phyloP scores from a whole-genome alignment of 2,888 invertebrate species.

The Kuschelorhynchus macadamiae region DNA sequence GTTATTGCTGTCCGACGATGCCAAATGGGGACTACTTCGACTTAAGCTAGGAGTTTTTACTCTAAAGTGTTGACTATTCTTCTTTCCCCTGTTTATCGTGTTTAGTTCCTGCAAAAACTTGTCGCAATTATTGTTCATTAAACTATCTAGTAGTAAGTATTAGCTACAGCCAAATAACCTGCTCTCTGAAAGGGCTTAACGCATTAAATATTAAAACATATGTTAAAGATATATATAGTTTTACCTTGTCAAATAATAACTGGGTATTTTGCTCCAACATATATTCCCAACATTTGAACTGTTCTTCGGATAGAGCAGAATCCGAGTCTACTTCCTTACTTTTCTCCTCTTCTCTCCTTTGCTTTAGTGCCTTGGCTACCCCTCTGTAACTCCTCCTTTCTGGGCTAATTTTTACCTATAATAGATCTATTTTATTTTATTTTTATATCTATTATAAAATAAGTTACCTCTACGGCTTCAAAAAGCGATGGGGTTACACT shows the following conservation, averaged over 20 bases:
- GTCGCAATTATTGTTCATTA: too few relatives aligned
- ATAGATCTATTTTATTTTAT: background rate
- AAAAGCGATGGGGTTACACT: slow-evolving; percentile 65
- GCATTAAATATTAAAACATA: too few relatives aligned
- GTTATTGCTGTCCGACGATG: slow-evolving; percentile 65
- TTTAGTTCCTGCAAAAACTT: slow-evolving; percentile 42
- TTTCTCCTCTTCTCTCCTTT: slow-evolving; percentile 75
- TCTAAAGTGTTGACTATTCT: slow-evolving; percentile 71
- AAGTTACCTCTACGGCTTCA: slow-evolving; percentile 63
- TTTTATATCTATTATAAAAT: background rate
- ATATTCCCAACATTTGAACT: slow-evolving; percentile 94
- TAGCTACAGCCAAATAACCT: too few relatives aligned
- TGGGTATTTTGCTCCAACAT: slow-evolving; percentile 94
- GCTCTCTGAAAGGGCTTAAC: too few relatives aligned
- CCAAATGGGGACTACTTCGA: slow-evolving; percentile 78
- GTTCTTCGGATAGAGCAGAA: slow-evolving; percentile 82
- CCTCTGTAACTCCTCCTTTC: slow-evolving; percentile 73
- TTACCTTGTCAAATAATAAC: slow-evolving; percentile 87
- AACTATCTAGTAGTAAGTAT: too few relatives aligned
- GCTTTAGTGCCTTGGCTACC: slow-evolving; percentile 76
- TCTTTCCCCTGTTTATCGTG: slow-evolving; percentile 65
- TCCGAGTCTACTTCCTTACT: slow-evolving; percentile 71
- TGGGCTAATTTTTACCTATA: slow-evolving; percentile 67
- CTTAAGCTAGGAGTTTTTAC: slow-evolving; percentile 69
- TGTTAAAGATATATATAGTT: too few relatives aligned